Conservation (phyloP, 2,888 invertebrate genomes). For the Bembecia ichneumoniformis region DNA sequence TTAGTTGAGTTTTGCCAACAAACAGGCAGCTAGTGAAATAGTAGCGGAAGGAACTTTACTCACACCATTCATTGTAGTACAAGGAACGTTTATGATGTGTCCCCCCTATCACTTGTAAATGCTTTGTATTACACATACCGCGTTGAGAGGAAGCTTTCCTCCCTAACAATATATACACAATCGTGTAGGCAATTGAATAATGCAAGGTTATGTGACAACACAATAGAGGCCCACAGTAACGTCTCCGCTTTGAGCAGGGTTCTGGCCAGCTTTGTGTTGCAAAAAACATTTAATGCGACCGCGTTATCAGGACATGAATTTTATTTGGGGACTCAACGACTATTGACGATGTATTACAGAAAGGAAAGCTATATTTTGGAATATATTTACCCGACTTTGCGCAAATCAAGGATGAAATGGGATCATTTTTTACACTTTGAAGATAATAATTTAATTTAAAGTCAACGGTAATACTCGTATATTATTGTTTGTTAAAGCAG, state of each 20-base stretch:
- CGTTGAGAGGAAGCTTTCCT: conserved; percentile 16
- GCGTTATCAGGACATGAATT: conserved; percentile 9
- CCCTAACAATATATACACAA: conserved; percentile 22
- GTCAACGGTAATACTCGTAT: no score
- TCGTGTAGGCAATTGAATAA: conserved; percentile 39
- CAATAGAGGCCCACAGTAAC: conserved; percentile 21
- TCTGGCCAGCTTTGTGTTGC: conserved; percentile 14
- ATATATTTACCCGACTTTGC: not conserved
- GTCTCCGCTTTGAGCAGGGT: conserved; percentile 23
- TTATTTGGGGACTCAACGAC: conserved; percentile 9
- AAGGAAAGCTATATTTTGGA: not conserved
- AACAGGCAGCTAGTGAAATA: conserved; percentile 10
- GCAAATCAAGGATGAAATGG: no score
- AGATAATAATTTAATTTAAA: no score
- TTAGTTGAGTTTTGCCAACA: conserved; percentile 18
- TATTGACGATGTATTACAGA: conserved; percentile 9
- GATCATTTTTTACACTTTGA: no score
- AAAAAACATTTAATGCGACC: conserved; percentile 21
- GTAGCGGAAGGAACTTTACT: conserved; percentile 12
- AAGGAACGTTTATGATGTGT: conserved; percentile 24
- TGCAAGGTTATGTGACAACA: conserved; percentile 31
- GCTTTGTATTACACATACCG: conserved; percentile 30
- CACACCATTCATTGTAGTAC: conserved; percentile 18
- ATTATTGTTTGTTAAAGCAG: no score
- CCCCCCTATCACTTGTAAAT: conserved; percentile 35